Percentiles rank a stretch among this genome's conserved stretches.
These are phyloP conservation scores for Entosphenus tridentatus DNA, from an alignment of 2,113 vertebrate species.

Conservation along the genomic window DNA sequence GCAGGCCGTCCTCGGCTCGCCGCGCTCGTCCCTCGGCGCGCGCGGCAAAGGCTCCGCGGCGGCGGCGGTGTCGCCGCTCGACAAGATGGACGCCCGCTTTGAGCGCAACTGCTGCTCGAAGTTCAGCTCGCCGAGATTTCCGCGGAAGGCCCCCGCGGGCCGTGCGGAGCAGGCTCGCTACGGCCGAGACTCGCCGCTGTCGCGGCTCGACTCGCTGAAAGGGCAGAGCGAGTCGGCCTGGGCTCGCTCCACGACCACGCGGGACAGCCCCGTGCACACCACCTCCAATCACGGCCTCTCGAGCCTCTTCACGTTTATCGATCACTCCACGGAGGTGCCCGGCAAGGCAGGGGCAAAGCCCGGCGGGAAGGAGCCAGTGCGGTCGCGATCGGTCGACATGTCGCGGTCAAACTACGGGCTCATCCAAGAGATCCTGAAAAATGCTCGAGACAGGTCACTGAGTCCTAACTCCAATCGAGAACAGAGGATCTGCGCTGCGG, in stretches of 20 bases:
- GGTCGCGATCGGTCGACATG: slow-evolving; percentile 21
- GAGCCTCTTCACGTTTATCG: slow-evolving; percentile 95
- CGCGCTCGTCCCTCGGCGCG: slow-evolving; percentile 81
- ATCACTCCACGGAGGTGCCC: slow-evolving; percentile 51
- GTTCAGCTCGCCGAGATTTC: slow-evolving; percentile 80
- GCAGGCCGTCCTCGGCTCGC: slow-evolving; percentile 26
- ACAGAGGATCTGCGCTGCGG: too few relatives aligned
- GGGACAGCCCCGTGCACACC: slow-evolving; percentile 86
- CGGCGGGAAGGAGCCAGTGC: slow-evolving; percentile 40
- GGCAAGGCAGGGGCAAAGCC: slow-evolving; percentile 36
- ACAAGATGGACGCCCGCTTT: slow-evolving; percentile 69
- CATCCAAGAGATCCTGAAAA: slow-evolving; percentile 31
- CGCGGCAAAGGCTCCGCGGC: slow-evolving; percentile 47
- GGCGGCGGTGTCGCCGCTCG: slow-evolving; percentile 34
- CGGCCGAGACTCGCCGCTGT: slow-evolving; percentile 28
- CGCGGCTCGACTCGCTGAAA: slow-evolving; percentile 34
- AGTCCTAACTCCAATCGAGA: slow-evolving; percentile 26
- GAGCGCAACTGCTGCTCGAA: slow-evolving; percentile 90
- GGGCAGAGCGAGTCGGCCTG: slow-evolving; percentile 80
- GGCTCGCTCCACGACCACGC: slow-evolving; percentile 82
- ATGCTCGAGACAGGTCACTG: slow-evolving; percentile 48
- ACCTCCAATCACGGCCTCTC: slow-evolving; percentile 92
- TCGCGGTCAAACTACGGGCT: slow-evolving; percentile 18
- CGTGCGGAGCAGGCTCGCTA: background rate
- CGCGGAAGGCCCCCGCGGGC: slow-evolving; percentile 37